phyloP scores from a whole-genome alignment of 2,113 vertebrate species.

The Forbesichthys agassizii region DNA sequence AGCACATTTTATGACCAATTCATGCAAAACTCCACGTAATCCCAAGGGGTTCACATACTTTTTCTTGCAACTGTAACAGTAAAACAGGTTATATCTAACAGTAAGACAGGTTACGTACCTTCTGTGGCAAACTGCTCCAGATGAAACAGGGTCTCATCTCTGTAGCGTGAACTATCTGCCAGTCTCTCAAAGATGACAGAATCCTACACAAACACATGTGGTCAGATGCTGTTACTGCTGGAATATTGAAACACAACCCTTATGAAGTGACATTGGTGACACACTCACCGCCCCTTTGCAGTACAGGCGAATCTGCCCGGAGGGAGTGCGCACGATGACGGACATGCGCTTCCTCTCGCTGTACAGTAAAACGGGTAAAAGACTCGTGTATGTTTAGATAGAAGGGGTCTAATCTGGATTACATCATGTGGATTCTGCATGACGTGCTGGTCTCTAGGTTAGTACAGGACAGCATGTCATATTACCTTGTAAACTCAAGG shows the following conservation, averaged over 20 bases:
- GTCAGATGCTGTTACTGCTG: neutral
- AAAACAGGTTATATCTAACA: too few relatives aligned
- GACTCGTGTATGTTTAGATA: neutral
- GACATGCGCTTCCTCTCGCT: conserved; percentile 7
- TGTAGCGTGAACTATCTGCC: neutral
- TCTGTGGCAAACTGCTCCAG: conserved; percentile 10
- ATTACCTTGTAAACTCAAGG: conserved; percentile 10
- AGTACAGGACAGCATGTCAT: neutral
- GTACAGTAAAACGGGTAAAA: neutral
- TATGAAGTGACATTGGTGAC: too few relatives aligned
- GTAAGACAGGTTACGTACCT: neutral
- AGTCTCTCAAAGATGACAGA: conserved; percentile 8
- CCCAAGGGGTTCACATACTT: too few relatives aligned
- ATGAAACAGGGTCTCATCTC: neutral
- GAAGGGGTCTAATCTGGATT: too few relatives aligned
- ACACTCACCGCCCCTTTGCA: conserved; percentile 11
- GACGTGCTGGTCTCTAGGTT: too few relatives aligned
- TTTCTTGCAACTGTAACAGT: too few relatives aligned
- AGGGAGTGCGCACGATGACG: conserved; percentile 3
- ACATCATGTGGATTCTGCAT: too few relatives aligned
- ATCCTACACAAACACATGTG: neutral
- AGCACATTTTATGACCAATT: too few relatives aligned
- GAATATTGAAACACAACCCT: too few relatives aligned
- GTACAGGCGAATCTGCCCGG: neutral
- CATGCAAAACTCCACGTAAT: too few relatives aligned